Evolutionary conservation across 2,113 vertebrate species (phyloP), one percentile per base, ranked within the genome.

Genomic region (Phaetusa simplex): DNA sequence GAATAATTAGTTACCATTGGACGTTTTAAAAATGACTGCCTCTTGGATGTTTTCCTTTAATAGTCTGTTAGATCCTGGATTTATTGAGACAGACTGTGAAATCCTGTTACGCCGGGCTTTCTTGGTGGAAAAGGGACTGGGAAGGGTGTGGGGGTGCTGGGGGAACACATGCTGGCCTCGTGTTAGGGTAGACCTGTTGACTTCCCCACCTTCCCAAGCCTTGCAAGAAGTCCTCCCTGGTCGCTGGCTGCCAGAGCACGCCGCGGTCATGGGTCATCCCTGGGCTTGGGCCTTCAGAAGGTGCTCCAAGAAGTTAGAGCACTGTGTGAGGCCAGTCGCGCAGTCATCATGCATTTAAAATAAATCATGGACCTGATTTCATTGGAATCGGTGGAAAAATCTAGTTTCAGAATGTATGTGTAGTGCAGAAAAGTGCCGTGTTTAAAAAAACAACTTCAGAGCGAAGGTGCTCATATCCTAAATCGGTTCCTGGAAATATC

Each of bases 81-180:
- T 94, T 97, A 95, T 70, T 82, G 91, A 91, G 93, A 92, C 92
- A 95, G 91, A 69, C 89, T 97, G 93, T 93, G 94, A 96, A 96
- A 95, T 95, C 94, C 73, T 95, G 74, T 97, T 97, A 85, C 0
- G 1, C 69, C 21, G 69, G 70, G 77, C 58, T 91, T 91, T 45
- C 62, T 42, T 64, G 70, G 64, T 89, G 71, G 78, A 87, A 91
- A 86, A 80, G 16, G 53, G 45, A 49, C 43, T 26, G 36, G 76
- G 84, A 36, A 58, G 53, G 58, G 5, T 76, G 58, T 21, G 42
- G 40, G 30, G 20, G 3, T 85, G 83, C 32, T 47, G 40, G 17
- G 34, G 27, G 26, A 93, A 10, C 77, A 53, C 82, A 23, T 0
- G 0, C 34, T 52, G 87, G 45, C 40, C 74, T 82, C 2, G 0